Base-by-base conservation (phyloP, 2,888 invertebrate genomes). In the Leptogaster cylindrica region DNA sequence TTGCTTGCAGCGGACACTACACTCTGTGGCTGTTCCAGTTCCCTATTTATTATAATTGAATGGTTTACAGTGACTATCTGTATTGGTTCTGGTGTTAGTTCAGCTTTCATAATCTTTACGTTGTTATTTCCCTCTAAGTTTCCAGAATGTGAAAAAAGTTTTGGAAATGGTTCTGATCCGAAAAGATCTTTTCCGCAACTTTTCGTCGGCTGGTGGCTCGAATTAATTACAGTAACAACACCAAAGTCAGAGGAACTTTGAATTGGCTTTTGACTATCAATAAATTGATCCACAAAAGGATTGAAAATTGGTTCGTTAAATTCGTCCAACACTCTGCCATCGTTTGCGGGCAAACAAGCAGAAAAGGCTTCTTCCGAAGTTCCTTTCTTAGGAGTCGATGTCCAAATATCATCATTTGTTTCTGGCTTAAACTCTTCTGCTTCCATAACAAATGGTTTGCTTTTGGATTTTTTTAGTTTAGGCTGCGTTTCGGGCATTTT, bases 251-350 rank as follows among this genome's bases (percentile, higher is more conserved):
- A 76, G 28, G 73, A 72, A 68, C 76, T 74, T 68, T 77, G 75
- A 64, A 76, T 69, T 58, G 58, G 66, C 50, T 65, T 61, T 65
- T 51, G 69, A 8, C 61, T 58, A 36, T 64, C 61, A 16, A 67
- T 39, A 23, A 69, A 33, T n/a, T 66, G 46, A 41, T 72, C 73
- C n/a, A 77, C 73, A 55, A 79, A 77, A 1, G 80, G 79, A 75
- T 79, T 79, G 61, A 81, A 79, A n/a, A 78, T 71, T 14, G 79
- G 79, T 70, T 80, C 80, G 71, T 80, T 80, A 68, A 80, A 80
- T 70, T 80, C 79, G 70, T 80, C 79, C 2, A 80, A 69, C 48
- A 70, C 71, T 12, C 72, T 66, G 14, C 41, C 61, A 2, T 48
- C 31, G 7, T 25, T 48, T 20, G 6, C n/a, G 10, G 46, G 23